These are phyloP conservation scores for Andrena fulva DNA, from an alignment of 2,888 invertebrate species.

Conservation along the genomic window DNA sequence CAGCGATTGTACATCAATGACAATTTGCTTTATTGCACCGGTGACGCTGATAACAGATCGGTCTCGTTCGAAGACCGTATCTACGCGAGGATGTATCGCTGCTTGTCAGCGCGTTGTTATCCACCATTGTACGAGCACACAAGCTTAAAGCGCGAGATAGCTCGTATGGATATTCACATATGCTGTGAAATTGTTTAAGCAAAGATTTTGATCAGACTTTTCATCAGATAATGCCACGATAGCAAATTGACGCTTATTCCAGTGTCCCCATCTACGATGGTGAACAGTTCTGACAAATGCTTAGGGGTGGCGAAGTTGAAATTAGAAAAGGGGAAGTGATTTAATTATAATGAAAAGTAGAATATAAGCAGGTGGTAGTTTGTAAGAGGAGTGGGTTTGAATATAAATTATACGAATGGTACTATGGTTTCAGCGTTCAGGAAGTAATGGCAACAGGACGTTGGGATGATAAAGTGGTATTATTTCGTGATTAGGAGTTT, in stretches of 20 bases:
- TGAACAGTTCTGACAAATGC: conserved; percentile 29
- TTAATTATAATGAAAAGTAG: too few relatives aligned
- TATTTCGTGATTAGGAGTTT: neutral
- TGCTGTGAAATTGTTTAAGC: conserved; percentile 27
- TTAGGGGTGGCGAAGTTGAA: neutral
- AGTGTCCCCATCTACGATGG: conserved; percentile 3
- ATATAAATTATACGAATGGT: conserved; percentile 3
- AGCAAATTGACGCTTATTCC: conserved; percentile 27
- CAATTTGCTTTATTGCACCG: conserved; percentile 41
- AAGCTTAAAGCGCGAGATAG: neutral
- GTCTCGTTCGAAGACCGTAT: conserved; percentile 69
- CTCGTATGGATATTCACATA: neutral
- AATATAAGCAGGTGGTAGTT: too few relatives aligned
- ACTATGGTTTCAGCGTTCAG: neutral
- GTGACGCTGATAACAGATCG: conserved; percentile 72
- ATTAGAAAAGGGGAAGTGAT: neutral
- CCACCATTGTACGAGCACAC: conserved; percentile 7
- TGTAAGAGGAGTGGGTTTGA: too few relatives aligned
- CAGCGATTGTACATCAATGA: conserved; percentile 42
- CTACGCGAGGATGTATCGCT: conserved; percentile 73
- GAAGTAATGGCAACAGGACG: neutral
- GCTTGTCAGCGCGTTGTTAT: conserved; percentile 60
- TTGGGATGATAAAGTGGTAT: conserved; percentile 1
- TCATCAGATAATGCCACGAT: conserved; percentile 28
- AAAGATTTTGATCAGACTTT: neutral